Evolutionary conservation across 2,797 vertebrate species (phyloP), one percentile per base, ranked within the genome.

Genomic region (Intellagama lesueurii): DNA sequence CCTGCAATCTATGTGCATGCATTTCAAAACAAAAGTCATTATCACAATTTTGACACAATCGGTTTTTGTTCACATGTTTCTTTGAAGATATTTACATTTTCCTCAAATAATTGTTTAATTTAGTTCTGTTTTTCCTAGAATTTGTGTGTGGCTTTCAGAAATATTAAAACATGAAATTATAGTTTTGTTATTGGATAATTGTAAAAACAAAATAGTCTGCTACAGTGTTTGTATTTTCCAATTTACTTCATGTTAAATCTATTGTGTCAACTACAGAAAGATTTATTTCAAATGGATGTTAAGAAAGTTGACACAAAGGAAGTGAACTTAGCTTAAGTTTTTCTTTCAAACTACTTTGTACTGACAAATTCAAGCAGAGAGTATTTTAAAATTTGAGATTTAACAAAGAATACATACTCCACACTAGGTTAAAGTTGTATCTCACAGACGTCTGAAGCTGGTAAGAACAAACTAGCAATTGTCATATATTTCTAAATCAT

Each of bases 31-130:
- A 44, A 26, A 35, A 91, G 7, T 47, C 0, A 47, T 19, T 22
- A 81, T 3, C 4, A 47, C 81, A 26, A 35, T 87, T 90, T 79
- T 86, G 22, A 80, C 5, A 81, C 26, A 75, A 30, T 2, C 82
- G 19, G 47, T 89, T 87, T 76, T 5, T 81, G 72, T 32, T 7
- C n/a, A 28, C 28, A 80, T 8, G 56, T 68, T 89, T 56, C 49
- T 47, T 89, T 87, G 64, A 66, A 89, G 30, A 7, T 26, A 89
- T 14, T 35, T 88, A 49, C 35, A 24, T 78, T 1, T 78, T 49
- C 66, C 91, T 40, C 3, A 76, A 91, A 73, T 5, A 89, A 22
- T 5, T 73, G 28, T 88, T 3, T 79, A 89, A 64, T 92, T 91
- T 89, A 90, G 3, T 22, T 78, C n/a, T 87, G 28, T 76, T 0